Evolutionary conservation across 1,140 invertebrate species (phyloP).

Genomic region (honey bee (Apis mellifera)): Amel_HAv3.1 CM009940.2:2215501-2216000

Average conservation of each 20-base stretch:
- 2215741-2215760: constrained; percentile 77
- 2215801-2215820: constrained; percentile 56
- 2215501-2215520: background rate
- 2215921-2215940: constrained; percentile 16
- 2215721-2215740: constrained; percentile 81
- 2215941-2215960: constrained; percentile 22
- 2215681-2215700: constrained; percentile 56
- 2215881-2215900: constrained; percentile 34
- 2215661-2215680: constrained; percentile 68
- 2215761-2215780: constrained; percentile 75
- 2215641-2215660: constrained; percentile 53
- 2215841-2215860: constrained; percentile 37
- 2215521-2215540: constrained; percentile 7
- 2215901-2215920: constrained; percentile 34
- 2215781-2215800: constrained; percentile 56
- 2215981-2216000: constrained; percentile 5
- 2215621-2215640: constrained; percentile 62
- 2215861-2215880: constrained; percentile 41
- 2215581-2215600: constrained; percentile 54
- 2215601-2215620: constrained; percentile 63
- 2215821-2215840: constrained; percentile 42
- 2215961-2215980: constrained; percentile 36
- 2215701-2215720: constrained; percentile 76
- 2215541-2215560: constrained; percentile 47
- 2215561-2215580: constrained; percentile 51